Evolutionary conservation across 1,140 invertebrate genomes (phyloP).

Genomic region (Drosophila ambigua): DNA sequence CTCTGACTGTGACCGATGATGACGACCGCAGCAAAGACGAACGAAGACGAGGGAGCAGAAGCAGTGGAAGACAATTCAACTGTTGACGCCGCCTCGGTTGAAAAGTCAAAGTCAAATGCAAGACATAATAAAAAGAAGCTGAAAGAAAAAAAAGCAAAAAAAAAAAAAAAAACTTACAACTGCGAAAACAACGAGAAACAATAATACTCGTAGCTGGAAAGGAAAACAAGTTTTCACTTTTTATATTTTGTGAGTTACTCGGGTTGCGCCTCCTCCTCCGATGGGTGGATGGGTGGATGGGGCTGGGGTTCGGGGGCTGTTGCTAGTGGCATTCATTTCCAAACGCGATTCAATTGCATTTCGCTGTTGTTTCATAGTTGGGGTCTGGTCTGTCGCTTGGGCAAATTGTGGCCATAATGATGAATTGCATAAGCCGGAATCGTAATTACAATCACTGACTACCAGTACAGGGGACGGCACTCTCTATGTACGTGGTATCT

Average conservation of each 20-base stretch:
- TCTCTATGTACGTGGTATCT: background rate
- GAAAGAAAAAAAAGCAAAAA: background rate
- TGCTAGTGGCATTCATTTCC: slow-evolving; percentile 63
- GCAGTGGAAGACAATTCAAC: slow-evolving; percentile 40
- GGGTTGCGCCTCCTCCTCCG: slow-evolving; percentile 24
- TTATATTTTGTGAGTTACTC: slow-evolving; percentile 59
- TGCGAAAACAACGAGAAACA: slow-evolving; percentile 38
- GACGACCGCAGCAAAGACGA: slow-evolving; percentile 18
- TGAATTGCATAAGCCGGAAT: slow-evolving; percentile 77
- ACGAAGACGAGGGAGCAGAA: slow-evolving; percentile 25
- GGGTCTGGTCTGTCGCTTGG: slow-evolving; percentile 47
- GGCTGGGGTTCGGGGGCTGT: too few species aligned
- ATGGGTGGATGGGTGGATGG: background rate
- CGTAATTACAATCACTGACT: slow-evolving; percentile 58
- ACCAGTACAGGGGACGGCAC: slow-evolving; percentile 11
- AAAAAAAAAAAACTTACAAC: slow-evolving; percentile 34
- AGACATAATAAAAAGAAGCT: slow-evolving; percentile 50
- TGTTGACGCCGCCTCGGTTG: slow-evolving; percentile 56
- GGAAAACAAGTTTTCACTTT: slow-evolving; percentile 81
- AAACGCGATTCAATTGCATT: slow-evolving; percentile 78
- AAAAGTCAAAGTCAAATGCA: slow-evolving; percentile 81
- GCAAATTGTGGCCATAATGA: slow-evolving; percentile 73
- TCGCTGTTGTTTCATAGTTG: slow-evolving; percentile 19
- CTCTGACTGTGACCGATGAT: slow-evolving; percentile 31
- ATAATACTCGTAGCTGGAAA: slow-evolving; percentile 54